These are phyloP conservation scores for Dorcus parallelipipedus DNA, from an alignment of 2,888 invertebrate genomes.

Conservation along the genomic window DNA sequence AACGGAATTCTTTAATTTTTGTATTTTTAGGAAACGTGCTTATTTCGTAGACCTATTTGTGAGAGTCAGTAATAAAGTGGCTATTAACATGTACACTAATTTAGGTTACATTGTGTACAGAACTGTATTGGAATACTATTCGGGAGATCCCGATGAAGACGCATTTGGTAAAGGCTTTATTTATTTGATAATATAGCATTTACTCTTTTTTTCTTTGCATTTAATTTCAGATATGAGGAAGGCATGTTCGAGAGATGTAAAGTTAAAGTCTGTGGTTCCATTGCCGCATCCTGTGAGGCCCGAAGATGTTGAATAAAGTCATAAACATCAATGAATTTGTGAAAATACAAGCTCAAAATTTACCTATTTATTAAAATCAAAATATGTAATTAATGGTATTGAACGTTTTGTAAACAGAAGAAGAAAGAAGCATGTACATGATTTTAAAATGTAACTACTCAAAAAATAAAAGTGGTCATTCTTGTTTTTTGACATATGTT, in stretches of 20 bases:
- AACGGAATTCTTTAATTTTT: background rate
- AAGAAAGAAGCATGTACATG: too few species aligned
- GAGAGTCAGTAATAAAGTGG: slow-evolving; percentile 93
- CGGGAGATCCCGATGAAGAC: slow-evolving; percentile 97
- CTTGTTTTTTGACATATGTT: too few species aligned
- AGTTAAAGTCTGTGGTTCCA: slow-evolving; percentile 90
- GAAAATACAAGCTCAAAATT: too few species aligned
- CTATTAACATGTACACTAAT: slow-evolving; percentile 95
- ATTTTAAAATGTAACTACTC: too few species aligned
- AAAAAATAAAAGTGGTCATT: too few species aligned
- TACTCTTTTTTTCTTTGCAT: slow-evolving; percentile 17
- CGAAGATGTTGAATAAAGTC: slow-evolving; percentile 80
- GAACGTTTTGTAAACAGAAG: too few species aligned
- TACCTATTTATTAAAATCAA: too few species aligned
- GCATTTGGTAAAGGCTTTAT: slow-evolving; percentile 76
- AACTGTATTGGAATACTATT: slow-evolving; percentile 96
- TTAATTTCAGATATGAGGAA: slow-evolving; percentile 91
- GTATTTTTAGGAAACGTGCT: slow-evolving; percentile 77
- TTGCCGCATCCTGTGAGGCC: slow-evolving; percentile 90
- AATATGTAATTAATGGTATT: too few species aligned
- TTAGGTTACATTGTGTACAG: slow-evolving; percentile 96
- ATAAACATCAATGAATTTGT: too few species aligned
- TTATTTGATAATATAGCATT: slow-evolving; percentile 1
- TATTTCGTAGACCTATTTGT: slow-evolving; percentile 99
- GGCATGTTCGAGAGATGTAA: slow-evolving; percentile 88